Evolutionary conservation across 2,888 invertebrate genomes (phyloP).

Genomic region (Alloscopus bannaensis): DNA sequence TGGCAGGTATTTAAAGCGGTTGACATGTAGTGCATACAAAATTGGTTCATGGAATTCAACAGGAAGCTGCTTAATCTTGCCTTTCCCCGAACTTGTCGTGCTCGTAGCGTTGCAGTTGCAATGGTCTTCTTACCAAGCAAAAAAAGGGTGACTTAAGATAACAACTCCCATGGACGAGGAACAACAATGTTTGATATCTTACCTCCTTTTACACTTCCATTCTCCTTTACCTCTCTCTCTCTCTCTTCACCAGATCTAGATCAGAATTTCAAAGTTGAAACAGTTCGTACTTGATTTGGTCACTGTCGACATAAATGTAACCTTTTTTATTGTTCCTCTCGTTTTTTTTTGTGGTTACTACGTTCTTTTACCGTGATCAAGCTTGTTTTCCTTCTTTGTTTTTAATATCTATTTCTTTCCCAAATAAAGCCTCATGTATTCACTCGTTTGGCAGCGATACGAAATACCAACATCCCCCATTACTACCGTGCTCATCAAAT

Average conservation of each 20-base stretch:
- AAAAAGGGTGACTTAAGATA: slow-evolving; percentile 37
- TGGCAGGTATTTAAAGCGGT: no score
- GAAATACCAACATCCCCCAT: no score
- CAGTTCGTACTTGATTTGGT: slow-evolving; percentile 26
- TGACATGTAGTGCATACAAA: no score
- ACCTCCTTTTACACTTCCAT: slow-evolving; percentile 1
- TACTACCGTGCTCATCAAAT: no score
- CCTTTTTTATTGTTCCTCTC: slow-evolving; percentile 43
- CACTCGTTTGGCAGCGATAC: no score
- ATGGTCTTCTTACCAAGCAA: slow-evolving; percentile 18
- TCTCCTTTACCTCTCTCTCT: slow-evolving; percentile 9
- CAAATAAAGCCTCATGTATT: no score
- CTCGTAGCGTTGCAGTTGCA: slow-evolving; percentile 31
- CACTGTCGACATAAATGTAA: slow-evolving; percentile 26
- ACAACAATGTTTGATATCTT: slow-evolving; percentile 18
- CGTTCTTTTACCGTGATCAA: slow-evolving; percentile 12
- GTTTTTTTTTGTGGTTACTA: slow-evolving; percentile 55
- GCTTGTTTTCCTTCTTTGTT: no score
- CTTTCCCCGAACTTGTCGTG: slow-evolving; percentile 22
- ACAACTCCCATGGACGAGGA: slow-evolving; percentile 18
- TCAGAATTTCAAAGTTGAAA: slow-evolving; percentile 43
- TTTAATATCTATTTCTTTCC: no score
- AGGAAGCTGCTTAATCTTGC: slow-evolving; percentile 32
- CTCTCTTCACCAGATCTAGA: slow-evolving; percentile 51
- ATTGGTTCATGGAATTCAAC: slow-evolving; percentile 48